phyloP scores from a whole-genome alignment of 2,113 vertebrate genomes.

The Casuarius casuarius region DNA sequence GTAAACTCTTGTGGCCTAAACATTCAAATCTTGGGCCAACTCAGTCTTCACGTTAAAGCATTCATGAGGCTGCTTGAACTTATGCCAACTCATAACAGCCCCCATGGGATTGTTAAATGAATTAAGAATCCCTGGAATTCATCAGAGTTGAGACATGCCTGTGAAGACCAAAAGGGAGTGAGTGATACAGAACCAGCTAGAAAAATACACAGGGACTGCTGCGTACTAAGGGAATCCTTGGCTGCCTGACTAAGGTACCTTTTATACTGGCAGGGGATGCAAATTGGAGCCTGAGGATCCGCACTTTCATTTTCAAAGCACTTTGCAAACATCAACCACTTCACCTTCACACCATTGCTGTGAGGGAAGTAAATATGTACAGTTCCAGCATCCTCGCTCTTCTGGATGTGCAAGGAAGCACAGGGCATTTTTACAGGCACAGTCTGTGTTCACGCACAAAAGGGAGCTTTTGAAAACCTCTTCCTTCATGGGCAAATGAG shows the following conservation, averaged over 20 bases:
- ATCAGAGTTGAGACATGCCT: slow-evolving; percentile 10
- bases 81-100: neutral
- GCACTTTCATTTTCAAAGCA: slow-evolving; percentile 70
- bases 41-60: neutral
- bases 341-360: slow-evolving; percentile 62
- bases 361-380: slow-evolving; percentile 61
- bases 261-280: slow-evolving; percentile 63
- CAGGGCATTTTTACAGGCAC: neutral
- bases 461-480: slow-evolving; percentile 28
- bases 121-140: slow-evolving; percentile 58
- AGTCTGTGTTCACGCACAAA: neutral
- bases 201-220: slow-evolving; percentile 57
- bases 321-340: slow-evolving; percentile 66
- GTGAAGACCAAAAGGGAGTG: slow-evolving; percentile 45
- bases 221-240: slow-evolving; percentile 56
- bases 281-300: slow-evolving; percentile 67
- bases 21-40: neutral
- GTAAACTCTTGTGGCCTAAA: neutral
- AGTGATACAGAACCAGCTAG: slow-evolving; percentile 38
- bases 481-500: neutral
- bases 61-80: neutral
- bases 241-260: slow-evolving; percentile 57
- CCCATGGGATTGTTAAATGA: neutral
- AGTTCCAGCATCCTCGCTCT: slow-evolving; percentile 28
- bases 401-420: slow-evolving; percentile 45